phyloP scores from a whole-genome alignment of 2,888 invertebrate species.

The Steinernema hermaphroditum region DNA sequence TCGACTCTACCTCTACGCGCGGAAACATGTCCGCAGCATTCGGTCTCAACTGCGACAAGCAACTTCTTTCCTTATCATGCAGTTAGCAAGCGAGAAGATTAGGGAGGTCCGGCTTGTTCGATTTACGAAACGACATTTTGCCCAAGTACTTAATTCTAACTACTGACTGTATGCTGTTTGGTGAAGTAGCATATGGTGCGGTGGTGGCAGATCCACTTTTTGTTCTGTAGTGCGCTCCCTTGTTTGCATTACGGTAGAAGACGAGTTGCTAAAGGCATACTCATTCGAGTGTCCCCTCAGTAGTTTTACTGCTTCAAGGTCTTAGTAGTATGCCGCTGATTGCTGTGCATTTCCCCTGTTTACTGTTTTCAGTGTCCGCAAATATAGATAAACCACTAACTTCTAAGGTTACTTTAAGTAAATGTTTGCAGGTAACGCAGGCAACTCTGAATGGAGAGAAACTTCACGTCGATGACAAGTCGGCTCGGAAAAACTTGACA shows the following conservation, averaged over 20 bases:
- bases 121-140: conserved; percentile 31
- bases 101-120: conserved; percentile 31
- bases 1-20: conserved; percentile 92
- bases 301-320: neutral
- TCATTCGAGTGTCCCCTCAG: neutral
- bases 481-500: neutral
- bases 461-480: neutral
- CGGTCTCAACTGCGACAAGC: conserved; percentile 63
- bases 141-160: conserved; percentile 20
- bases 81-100: conserved; percentile 63
- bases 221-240: neutral
- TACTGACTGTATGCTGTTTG: conserved; percentile 28
- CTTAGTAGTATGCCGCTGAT: neutral
- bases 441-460: conserved; percentile 53
- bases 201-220: conserved; percentile 7
- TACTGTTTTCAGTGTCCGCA: neutral
- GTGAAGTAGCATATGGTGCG: conserved; percentile 26
- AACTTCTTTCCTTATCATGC: conserved; percentile 61
- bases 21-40: conserved; percentile 93
- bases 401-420: neutral
- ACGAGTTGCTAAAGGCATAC: too few relatives aligned
- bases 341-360: conserved; percentile 17
- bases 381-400: neutral
- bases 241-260: neutral
- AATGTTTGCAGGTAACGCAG: conserved; percentile 46